phyloP scores from a whole-genome alignment of 2,888 invertebrate genomes.

The Busseola fusca region DNA sequence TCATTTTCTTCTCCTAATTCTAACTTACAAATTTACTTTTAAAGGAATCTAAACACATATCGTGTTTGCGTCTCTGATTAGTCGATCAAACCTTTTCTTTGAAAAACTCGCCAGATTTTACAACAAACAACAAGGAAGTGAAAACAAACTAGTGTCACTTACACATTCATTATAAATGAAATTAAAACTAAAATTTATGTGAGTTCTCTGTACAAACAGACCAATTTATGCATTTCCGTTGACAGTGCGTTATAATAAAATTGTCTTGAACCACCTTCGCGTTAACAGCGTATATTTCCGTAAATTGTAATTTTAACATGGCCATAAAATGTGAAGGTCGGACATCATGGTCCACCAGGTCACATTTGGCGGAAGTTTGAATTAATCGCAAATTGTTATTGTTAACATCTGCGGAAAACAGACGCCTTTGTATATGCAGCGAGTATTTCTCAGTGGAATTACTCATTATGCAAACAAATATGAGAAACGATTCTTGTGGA shows the following conservation, averaged over 20 bases:
- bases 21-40: not conserved
- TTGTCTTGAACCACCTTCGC: constrained; percentile 60
- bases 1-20: not conserved
- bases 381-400: constrained; percentile 55
- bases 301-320: constrained; percentile 66
- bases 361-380: constrained; percentile 70
- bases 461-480: constrained; percentile 44
- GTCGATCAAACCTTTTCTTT: not conserved
- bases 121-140: constrained; percentile 25
- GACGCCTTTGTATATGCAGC: constrained; percentile 29
- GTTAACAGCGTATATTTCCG: constrained; percentile 68
- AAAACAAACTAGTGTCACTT: constrained; percentile 27
- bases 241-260: constrained; percentile 59
- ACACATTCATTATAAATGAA: constrained; percentile 38
- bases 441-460: constrained; percentile 34
- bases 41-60: not conserved
- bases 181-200: constrained; percentile 61
- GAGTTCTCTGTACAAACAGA: constrained; percentile 57
- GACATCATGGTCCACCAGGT: constrained; percentile 59
- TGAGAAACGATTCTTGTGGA: constrained; percentile 13
- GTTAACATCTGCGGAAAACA: constrained; percentile 48
- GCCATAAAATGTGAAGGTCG: constrained; percentile 70
- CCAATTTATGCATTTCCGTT: constrained; percentile 64
- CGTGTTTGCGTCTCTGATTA: not conserved
- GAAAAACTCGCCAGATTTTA: not conserved